These are phyloP conservation scores for Bombus superbus DNA, from an alignment of 1,140 invertebrate species.

Conservation along the genomic window DNA sequence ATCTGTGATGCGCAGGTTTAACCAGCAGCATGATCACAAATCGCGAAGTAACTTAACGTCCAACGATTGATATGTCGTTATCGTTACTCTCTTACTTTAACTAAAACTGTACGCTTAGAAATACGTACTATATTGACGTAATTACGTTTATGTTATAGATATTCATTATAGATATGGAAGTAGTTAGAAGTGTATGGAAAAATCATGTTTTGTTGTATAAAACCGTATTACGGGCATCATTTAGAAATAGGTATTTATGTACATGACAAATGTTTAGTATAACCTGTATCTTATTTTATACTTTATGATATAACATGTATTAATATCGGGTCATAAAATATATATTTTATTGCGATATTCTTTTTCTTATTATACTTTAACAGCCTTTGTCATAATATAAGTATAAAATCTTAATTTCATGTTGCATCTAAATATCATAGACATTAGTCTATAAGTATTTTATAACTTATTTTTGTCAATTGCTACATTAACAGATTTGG, in stretches of 20 bases:
- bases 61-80: constrained; percentile 24
- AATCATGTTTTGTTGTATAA: constrained; percentile 75
- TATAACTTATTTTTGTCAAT: not conserved
- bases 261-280: constrained; percentile 56
- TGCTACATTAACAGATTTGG: not conserved
- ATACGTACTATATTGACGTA: not conserved
- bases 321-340: not conserved
- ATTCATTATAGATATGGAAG: constrained; percentile 71
- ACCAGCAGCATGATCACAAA: constrained; percentile 7
- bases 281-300: constrained; percentile 63
- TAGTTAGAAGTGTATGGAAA: constrained; percentile 73
- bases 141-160: not conserved
- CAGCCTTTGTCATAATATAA: not conserved
- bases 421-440: not conserved
- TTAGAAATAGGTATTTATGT: constrained; percentile 70
- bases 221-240: constrained; percentile 58
- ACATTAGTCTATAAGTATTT: not conserved
- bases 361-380: not conserved
- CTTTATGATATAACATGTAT: not conserved
- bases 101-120: constrained; percentile 3
- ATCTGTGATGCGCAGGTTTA: constrained; percentile 32
- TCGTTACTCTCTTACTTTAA: not conserved
- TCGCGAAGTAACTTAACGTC: not conserved
- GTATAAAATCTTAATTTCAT: not conserved
- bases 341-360: not conserved